Percentiles rank a stretch among this genome's conserved stretches.
Conservation (phyloP, 2,797 vertebrate species). For the Phaenicophaeus curvirostris region DNA sequence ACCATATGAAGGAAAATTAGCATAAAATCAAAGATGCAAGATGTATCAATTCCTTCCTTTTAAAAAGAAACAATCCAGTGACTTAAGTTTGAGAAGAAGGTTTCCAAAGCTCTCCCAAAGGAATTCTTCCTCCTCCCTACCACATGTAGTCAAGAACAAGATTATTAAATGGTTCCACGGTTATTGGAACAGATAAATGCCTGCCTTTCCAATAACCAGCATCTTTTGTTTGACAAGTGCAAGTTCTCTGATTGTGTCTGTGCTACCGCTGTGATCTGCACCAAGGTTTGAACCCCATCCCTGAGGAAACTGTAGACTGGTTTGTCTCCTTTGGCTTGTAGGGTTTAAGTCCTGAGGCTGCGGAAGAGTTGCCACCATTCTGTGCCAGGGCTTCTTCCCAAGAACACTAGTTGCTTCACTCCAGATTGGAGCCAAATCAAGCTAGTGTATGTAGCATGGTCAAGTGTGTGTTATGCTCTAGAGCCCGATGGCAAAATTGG, state of each 20-base stretch:
- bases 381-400: not conserved
- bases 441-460: not conserved
- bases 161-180: not conserved
- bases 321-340: not conserved
- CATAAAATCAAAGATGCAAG: conserved; percentile 38
- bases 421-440: not conserved
- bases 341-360: not conserved
- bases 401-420: not conserved
- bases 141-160: not conserved
- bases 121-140: not conserved
- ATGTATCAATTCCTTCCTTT: conserved; percentile 9
- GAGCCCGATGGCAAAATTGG: not conserved
- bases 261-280: not conserved
- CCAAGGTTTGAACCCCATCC: not conserved
- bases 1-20: conserved; percentile 45
- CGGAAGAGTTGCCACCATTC: not conserved
- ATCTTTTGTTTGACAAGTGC: not conserved
- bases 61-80: not conserved
- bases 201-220: not conserved
- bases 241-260: not conserved
- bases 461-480: not conserved
- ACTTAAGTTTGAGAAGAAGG: not conserved
- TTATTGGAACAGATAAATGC: not conserved
- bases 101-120: not conserved
- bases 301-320: not conserved